phyloP scores from a whole-genome alignment of 2,113 vertebrate genomes.

The Spea bombifrons region DNA sequence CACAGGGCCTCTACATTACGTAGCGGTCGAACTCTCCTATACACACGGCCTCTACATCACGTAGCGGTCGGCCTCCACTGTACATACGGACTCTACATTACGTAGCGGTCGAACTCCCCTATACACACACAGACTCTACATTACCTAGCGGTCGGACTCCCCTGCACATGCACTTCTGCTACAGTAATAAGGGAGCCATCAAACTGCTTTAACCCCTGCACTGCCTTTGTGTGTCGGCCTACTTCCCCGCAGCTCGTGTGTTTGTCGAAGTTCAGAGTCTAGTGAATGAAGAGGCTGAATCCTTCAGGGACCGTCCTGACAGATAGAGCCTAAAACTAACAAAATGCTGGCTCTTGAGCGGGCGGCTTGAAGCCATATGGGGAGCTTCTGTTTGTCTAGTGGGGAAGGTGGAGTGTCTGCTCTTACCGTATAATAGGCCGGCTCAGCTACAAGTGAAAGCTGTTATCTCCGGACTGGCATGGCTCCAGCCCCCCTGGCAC shows the following conservation, averaged over 20 bases:
- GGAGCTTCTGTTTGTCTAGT: slow-evolving; percentile 45
- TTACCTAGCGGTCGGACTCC: too few relatives aligned
- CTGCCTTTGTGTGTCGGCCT: neutral
- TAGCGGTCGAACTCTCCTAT: too few relatives aligned
- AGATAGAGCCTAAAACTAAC: slow-evolving; percentile 33
- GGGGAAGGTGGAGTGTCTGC: slow-evolving; percentile 67
- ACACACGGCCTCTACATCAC: too few relatives aligned
- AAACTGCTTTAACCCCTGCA: neutral
- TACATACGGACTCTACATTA: too few relatives aligned
- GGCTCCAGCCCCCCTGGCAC: slow-evolving; percentile 59
- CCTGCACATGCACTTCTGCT: neutral
- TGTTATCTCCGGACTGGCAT: slow-evolving; percentile 55
- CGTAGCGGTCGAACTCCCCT: too few relatives aligned
- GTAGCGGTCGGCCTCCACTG: too few relatives aligned
- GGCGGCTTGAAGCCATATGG: slow-evolving; percentile 48
- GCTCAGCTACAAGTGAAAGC: slow-evolving; percentile 57
- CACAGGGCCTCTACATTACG: too few relatives aligned
- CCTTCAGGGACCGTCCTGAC: slow-evolving; percentile 35
- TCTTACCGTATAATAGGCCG: slow-evolving; percentile 23
- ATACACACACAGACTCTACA: too few relatives aligned
- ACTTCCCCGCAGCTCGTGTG: neutral
- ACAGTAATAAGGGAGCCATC: neutral
- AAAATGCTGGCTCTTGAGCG: slow-evolving; percentile 36
- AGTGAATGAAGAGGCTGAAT: slow-evolving; percentile 26
- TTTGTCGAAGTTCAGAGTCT: slow-evolving; percentile 9